Conservation (phyloP, 1,140 invertebrate species). For the Planococcus citri region DNA sequence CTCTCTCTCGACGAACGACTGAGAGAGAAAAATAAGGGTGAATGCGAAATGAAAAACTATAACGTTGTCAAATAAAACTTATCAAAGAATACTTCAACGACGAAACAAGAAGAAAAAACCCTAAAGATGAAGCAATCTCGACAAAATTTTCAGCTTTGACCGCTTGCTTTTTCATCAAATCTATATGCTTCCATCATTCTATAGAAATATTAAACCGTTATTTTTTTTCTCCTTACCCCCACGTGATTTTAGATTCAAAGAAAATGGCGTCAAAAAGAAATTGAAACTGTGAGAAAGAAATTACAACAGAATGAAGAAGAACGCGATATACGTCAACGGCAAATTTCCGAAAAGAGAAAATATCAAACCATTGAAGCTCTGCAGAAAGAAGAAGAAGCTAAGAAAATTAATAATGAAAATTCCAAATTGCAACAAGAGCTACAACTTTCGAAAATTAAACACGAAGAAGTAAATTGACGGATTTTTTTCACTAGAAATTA, state of each 20-base stretch:
- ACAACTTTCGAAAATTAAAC: not conserved
- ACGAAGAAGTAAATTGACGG: constrained; percentile 1
- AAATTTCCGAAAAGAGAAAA: constrained; percentile 39
- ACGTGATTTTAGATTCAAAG: constrained; percentile 34
- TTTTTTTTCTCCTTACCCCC: not conserved
- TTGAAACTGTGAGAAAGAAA: constrained; percentile 30
- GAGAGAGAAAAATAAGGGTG: too few species aligned
- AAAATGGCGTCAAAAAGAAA: constrained; percentile 36
- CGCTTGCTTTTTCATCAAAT: too few species aligned
- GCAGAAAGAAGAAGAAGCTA: constrained; percentile 45
- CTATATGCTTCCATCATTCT: not conserved
- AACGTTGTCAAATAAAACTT: too few species aligned
- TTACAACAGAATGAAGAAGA: constrained; percentile 31
- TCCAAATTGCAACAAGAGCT: constrained; percentile 8
- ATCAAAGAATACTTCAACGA: too few species aligned
- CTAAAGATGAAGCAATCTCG: too few species aligned
- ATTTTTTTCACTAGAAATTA: too few species aligned
- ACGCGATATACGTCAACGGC: constrained; percentile 35
- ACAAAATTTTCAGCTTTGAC: too few species aligned
- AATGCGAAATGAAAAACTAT: too few species aligned
- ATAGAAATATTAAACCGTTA: not conserved
- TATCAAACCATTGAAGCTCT: constrained; percentile 45
- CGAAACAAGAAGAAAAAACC: too few species aligned
- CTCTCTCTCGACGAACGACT: too few species aligned
- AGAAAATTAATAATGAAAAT: constrained; percentile 36